Evolutionary conservation across 2,888 invertebrate genomes (phyloP).

Genomic region (Drosophila nr. perissopoda): DNA sequence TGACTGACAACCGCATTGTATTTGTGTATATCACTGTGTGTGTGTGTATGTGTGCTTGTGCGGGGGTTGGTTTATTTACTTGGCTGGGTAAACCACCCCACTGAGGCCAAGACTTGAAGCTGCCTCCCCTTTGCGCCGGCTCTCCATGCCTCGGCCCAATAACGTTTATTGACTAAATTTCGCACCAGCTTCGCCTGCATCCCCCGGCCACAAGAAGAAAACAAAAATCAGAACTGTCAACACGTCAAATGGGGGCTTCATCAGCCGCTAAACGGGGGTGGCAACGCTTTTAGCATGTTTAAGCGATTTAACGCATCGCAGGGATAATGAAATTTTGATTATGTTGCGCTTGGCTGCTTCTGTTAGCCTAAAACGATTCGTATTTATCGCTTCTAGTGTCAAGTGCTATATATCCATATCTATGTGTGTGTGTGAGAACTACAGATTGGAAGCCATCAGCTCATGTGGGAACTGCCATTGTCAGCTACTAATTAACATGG

Average conservation of each 20-base stretch:
- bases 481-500: constrained; percentile 56
- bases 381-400: constrained; percentile 63
- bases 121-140: constrained; percentile 22
- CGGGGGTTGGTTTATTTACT: constrained; percentile 79
- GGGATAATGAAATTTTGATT: constrained; percentile 82
- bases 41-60: constrained; percentile 24
- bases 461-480: constrained; percentile 18
- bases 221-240: constrained; percentile 77
- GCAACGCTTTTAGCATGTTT: constrained; percentile 72
- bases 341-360: constrained; percentile 73
- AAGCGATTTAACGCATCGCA: constrained; percentile 83
- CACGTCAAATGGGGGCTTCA: constrained; percentile 68
- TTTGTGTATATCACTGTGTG: constrained; percentile 35
- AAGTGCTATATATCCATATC: constrained; percentile 37
- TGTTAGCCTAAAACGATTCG: constrained; percentile 36
- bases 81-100: constrained; percentile 60
- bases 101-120: constrained; percentile 27
- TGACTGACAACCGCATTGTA: constrained; percentile 79
- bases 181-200: constrained; percentile 72
- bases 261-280: constrained; percentile 22
- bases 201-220: constrained; percentile 13
- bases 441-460: constrained; percentile 22
- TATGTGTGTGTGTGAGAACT: constrained; percentile 22
- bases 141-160: constrained; percentile 56
- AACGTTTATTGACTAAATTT: constrained; percentile 79